Conservation (phyloP, 1,140 invertebrate genomes). For the Aporrectodea caliginosa region DNA sequence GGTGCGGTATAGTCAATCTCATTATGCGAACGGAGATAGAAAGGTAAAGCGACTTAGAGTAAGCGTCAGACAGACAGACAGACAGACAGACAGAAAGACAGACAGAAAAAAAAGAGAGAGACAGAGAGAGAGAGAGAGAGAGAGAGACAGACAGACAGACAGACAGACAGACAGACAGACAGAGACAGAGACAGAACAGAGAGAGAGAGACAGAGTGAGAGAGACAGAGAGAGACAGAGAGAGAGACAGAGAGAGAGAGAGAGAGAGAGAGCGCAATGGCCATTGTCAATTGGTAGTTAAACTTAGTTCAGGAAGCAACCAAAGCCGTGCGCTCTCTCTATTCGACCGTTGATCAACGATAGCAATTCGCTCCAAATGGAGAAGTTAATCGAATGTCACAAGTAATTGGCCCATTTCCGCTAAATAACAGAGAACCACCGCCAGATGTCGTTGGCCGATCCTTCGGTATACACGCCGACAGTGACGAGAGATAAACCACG, state of each 20-base stretch:
- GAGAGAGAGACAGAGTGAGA: not conserved
- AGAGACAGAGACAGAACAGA: not conserved
- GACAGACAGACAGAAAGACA: not conserved
- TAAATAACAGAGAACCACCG: too few relatives aligned
- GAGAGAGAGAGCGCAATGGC: not conserved
- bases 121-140: conserved; percentile 1
- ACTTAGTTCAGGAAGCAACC: too few relatives aligned
- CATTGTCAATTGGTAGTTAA: too few relatives aligned
- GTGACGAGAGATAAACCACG: too few relatives aligned
- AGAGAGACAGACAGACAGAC: not conserved
- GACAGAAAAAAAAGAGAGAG: not conserved
- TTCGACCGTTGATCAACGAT: too few relatives aligned
- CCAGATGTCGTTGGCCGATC: too few relatives aligned
- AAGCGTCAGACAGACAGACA: not conserved
- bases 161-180: not conserved
- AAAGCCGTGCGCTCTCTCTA: too few relatives aligned
- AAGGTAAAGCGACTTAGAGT: not conserved
- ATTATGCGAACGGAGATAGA: not conserved
- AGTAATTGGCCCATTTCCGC: too few relatives aligned
- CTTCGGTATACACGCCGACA: too few relatives aligned
- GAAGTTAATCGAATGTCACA: too few relatives aligned
- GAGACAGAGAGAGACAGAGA: not conserved
- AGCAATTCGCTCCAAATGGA: too few relatives aligned
- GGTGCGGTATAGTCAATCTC: too few relatives aligned
- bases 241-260: not conserved